Evolutionary conservation across 2,888 invertebrate genomes (phyloP).

Genomic region (Leucophenga maculata): DNA sequence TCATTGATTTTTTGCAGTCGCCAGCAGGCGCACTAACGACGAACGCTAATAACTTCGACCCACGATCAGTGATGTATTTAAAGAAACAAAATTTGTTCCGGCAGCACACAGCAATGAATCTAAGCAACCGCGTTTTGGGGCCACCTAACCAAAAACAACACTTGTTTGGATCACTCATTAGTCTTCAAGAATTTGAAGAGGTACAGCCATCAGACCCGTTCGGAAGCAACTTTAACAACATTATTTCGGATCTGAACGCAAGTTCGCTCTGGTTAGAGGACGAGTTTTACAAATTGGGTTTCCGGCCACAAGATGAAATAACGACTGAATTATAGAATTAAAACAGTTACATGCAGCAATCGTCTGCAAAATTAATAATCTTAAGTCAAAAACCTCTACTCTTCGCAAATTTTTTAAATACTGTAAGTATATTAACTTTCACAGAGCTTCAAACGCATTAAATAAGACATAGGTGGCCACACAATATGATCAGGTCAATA

Average conservation of each 20-base stretch:
- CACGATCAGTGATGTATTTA: conserved; percentile 45
- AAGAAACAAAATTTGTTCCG: conserved; percentile 56
- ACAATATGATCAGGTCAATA: no score
- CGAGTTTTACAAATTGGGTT: conserved; percentile 87
- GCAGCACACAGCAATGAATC: conserved; percentile 46
- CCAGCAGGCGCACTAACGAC: conserved; percentile 38
- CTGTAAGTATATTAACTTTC: no score
- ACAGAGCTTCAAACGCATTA: no score
- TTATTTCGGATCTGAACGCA: conserved; percentile 72
- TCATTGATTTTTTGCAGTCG: conserved; percentile 82
- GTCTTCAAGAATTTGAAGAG: conserved; percentile 72
- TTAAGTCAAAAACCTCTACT: conserved; percentile 39
- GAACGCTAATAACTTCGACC: conserved; percentile 25
- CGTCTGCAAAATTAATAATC: no score
- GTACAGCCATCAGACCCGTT: conserved; percentile 73
- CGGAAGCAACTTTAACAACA: conserved; percentile 74
- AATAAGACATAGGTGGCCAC: no score
- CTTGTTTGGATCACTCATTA: conserved; percentile 71
- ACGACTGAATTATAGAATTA: conserved; percentile 82
- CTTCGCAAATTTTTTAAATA: no score
- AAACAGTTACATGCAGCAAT: no score
- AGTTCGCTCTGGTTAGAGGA: conserved; percentile 83
- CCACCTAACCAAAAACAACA: conserved; percentile 67
- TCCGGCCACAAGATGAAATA: conserved; percentile 90
- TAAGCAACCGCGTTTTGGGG: conserved; percentile 46